Evolutionary conservation across 2,113 vertebrate species (phyloP), one percentile per base, ranked within the genome.

Genomic region (Murina feae): DNA sequence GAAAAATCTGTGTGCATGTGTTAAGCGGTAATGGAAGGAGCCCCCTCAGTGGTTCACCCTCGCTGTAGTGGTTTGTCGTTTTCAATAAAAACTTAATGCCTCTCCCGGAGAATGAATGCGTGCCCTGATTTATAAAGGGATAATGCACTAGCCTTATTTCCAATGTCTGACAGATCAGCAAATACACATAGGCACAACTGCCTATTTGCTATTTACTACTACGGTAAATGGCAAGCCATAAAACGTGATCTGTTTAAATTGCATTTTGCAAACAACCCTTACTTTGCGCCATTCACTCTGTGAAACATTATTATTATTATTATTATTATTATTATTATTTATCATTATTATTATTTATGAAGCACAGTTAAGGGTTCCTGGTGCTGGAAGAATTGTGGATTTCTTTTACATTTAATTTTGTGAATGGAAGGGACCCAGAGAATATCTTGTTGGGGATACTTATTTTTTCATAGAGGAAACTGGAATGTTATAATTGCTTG

Each of bases 241-340:
- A 97, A 97, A 93, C 85, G 93, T 0, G 42, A 94, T 96, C 93
- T 95, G 92, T 97, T 97, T 97, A 96, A 97, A 97, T 97, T 97
- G 96, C 92, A 93, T 97, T 96, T 97, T 94, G 96, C 82, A 96
- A 95, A 97, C 92, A 97, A 83, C 94, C 81, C 81, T 93, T 92
- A 90, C 85, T 96, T 94, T 2, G 6, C 82, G 78, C 89, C 76
- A 47, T 94, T 51, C 42, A 95, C 87, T 95, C 84, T 86, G 82
- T 49, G 86, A 93, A 97, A 92, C 87, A 92, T 86, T 95, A 79
- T 96, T 95, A 89, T 97, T 96, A 93, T 97, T 97, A 97, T 97
- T 96, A 93, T 97, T 97, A 97, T 97, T 96, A 93, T 97, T 97
- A 97, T 97, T 96, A 93, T 97, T 97, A 97, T 97, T 96, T 96